phyloP scores from a whole-genome alignment of 2,888 invertebrate genomes.

The Sesia apiformis region DNA sequence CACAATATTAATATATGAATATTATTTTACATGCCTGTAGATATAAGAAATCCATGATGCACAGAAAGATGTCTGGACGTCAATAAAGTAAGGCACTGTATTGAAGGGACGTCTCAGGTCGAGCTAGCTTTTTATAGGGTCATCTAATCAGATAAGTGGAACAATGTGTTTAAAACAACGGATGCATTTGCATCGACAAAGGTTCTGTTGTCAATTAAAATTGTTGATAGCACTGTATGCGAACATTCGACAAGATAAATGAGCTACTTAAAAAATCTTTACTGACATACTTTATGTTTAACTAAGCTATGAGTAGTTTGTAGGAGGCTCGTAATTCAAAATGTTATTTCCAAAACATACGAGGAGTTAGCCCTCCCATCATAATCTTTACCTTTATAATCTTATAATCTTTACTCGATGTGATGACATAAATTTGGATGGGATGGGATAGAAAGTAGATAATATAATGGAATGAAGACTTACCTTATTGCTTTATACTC shows the following conservation, averaged over 20 bases:
- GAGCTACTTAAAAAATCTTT: constrained; percentile 15
- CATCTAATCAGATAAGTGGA: constrained; percentile 48
- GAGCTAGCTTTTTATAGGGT: constrained; percentile 45
- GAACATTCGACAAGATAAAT: constrained; percentile 28
- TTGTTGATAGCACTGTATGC: constrained; percentile 41
- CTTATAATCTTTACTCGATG: too few relatives aligned
- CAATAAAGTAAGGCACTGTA: constrained; percentile 23
- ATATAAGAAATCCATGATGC: constrained; percentile 32
- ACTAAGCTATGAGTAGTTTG: too few relatives aligned
- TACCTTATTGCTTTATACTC: too few relatives aligned
- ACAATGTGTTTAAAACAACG: constrained; percentile 47
- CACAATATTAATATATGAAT: not conserved
- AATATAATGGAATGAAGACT: too few relatives aligned
- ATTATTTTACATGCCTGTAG: constrained; percentile 30
- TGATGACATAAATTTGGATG: too few relatives aligned
- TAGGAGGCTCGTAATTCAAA: too few relatives aligned
- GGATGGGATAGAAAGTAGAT: too few relatives aligned
- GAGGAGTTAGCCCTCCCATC: too few relatives aligned
- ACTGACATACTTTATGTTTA: not conserved
- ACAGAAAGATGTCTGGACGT: constrained; percentile 13
- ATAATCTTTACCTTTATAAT: too few relatives aligned
- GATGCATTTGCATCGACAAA: constrained; percentile 44
- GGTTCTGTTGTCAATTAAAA: constrained; percentile 59
- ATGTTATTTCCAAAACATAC: too few relatives aligned
- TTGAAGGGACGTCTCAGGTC: constrained; percentile 30